Evolutionary conservation across 2,888 invertebrate species (phyloP).

Genomic region (Phaedon cochleariae): DNA sequence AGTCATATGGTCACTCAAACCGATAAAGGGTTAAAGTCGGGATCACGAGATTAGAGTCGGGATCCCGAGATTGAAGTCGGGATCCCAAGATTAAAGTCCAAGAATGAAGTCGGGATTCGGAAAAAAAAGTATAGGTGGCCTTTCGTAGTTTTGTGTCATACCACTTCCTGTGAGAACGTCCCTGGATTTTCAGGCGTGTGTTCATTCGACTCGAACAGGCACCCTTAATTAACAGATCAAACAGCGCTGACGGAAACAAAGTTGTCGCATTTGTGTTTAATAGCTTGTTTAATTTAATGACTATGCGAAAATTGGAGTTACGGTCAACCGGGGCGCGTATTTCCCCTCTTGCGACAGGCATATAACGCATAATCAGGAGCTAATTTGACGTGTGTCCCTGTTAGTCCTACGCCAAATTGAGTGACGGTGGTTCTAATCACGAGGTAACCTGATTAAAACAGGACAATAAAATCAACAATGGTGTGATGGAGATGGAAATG

Average conservation of each 20-base stretch:
- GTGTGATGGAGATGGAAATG: not conserved
- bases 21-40: too few relatives aligned
- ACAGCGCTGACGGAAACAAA: constrained; percentile 32
- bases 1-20: too few relatives aligned
- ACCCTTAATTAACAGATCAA: constrained; percentile 37
- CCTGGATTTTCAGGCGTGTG: constrained; percentile 7
- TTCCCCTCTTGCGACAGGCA: not conserved
- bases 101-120: too few relatives aligned
- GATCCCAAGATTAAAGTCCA: too few relatives aligned
- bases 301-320: constrained; percentile 21
- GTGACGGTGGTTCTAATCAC: not conserved
- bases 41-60: too few relatives aligned
- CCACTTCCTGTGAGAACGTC: not conserved
- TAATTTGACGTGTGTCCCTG: not conserved
- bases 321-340: not conserved
- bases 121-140: too few relatives aligned
- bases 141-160: not conserved
- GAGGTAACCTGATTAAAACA: not conserved
- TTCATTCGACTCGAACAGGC: constrained; percentile 5
- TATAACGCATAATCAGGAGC: not conserved
- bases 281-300: constrained; percentile 37
- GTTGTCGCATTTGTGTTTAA: constrained; percentile 37
- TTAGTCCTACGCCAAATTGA: not conserved
- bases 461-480: not conserved
- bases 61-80: too few relatives aligned